A percentile compares a stretch with the other conserved stretches of the same genome.
Conservation (phyloP, 2,797 vertebrate genomes). For the Gallirallus australis region DNA sequence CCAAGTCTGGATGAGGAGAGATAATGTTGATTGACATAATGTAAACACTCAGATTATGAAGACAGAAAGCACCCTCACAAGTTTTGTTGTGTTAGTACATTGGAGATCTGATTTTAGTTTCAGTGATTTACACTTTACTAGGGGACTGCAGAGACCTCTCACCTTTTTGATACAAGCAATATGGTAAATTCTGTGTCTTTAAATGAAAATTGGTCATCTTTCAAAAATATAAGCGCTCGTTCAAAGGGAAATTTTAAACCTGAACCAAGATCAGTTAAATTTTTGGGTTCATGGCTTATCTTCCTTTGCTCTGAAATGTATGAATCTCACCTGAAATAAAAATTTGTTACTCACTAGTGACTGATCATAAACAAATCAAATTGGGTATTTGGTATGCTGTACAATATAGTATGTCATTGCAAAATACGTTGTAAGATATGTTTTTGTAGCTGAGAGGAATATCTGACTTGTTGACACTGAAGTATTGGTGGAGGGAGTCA, state of each 20-base stretch:
- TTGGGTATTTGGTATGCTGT: neutral
- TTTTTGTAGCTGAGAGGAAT: neutral
- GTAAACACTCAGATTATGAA: neutral
- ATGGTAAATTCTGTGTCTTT: neutral
- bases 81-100: neutral
- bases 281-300: neutral
- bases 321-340: neutral
- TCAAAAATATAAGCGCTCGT: neutral
- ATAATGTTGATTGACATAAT: neutral
- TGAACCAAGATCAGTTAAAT: neutral
- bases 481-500: neutral
- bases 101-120: neutral
- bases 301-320: neutral
- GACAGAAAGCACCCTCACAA: neutral
- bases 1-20: neutral
- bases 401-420: neutral
- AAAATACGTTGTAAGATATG: neutral
- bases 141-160: neutral
- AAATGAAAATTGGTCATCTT: neutral
- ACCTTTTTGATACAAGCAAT: neutral
- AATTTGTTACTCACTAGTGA: neutral
- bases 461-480: conserved; percentile 6
- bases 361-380: neutral
- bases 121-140: neutral
- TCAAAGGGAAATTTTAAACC: neutral